Evolutionary conservation across 2,797 vertebrate species (phyloP).

Genomic region (Triplophysa bombifrons): DNA sequence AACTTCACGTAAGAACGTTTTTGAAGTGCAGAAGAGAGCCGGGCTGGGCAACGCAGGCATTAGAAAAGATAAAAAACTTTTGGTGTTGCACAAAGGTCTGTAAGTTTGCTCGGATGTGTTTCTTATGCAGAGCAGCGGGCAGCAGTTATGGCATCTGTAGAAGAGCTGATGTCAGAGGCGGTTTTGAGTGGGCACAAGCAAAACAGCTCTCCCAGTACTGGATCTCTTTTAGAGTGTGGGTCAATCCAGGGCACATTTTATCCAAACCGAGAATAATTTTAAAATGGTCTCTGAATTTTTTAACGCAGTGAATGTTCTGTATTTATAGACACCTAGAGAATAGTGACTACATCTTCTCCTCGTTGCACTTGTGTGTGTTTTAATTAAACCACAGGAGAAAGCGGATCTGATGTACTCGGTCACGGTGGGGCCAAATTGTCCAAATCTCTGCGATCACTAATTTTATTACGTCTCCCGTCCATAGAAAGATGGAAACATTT

Average conservation of each 20-base stretch:
- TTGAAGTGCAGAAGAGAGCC: constrained; percentile 51
- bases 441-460: constrained; percentile 63
- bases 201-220: background rate
- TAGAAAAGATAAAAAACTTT: constrained; percentile 70
- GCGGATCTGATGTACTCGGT: constrained; percentile 65
- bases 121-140: constrained; percentile 53
- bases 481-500: constrained; percentile 44
- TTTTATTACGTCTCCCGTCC: constrained; percentile 62
- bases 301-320: too few species aligned
- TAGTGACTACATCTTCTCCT: constrained; percentile 54
- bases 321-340: constrained; percentile 19
- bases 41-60: constrained; percentile 54
- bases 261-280: background rate
- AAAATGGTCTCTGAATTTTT: too few species aligned
- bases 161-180: background rate
- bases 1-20: constrained; percentile 65
- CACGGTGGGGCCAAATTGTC: constrained; percentile 61
- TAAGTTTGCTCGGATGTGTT: constrained; percentile 60
- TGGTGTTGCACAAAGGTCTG: constrained; percentile 66
- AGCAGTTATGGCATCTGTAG: background rate
- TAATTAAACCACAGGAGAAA: constrained; percentile 69
- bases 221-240: background rate
- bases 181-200: background rate
- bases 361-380: constrained; percentile 51
- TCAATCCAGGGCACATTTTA: background rate